Evolutionary conservation across 1,140 invertebrate genomes (phyloP).

Genomic region (Zaprionus inermis): DNA sequence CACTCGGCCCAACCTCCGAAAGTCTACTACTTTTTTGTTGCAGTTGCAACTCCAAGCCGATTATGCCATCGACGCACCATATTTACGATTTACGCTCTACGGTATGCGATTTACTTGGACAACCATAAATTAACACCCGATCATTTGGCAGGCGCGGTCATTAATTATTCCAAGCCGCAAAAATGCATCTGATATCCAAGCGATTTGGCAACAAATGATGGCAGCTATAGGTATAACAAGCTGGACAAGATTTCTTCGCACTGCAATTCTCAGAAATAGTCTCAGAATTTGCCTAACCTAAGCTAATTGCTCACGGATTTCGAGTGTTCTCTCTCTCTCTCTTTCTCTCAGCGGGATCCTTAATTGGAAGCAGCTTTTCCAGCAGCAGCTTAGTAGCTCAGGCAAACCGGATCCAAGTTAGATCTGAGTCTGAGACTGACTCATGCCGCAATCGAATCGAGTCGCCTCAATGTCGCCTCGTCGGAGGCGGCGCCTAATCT

Average conservation of each 20-base stretch:
- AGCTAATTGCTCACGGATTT: conserved; percentile 35
- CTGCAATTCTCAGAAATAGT: conserved; percentile 42
- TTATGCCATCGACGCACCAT: conserved; percentile 37
- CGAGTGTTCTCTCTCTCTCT: conserved; percentile 25
- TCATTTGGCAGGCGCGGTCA: conserved; percentile 40
- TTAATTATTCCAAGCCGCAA: conserved; percentile 43
- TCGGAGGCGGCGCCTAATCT: conserved; percentile 51
- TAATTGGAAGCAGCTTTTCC: conserved; percentile 39
- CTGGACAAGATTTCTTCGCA: conserved; percentile 4
- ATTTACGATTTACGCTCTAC: conserved; percentile 35
- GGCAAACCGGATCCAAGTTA: conserved; percentile 42
- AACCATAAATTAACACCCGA: conserved; percentile 52
- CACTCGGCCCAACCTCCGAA: conserved; percentile 32
- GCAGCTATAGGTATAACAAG: conserved; percentile 2
- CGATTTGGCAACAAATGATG: conserved; percentile 23
- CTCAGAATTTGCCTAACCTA: conserved; percentile 34
- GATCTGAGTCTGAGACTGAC: conserved; percentile 19
- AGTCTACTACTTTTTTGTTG: conserved; percentile 17
- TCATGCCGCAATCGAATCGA: conserved; percentile 29
- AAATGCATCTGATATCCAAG: conserved; percentile 2
- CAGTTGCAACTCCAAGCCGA: conserved; percentile 19
- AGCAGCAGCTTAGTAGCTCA: neutral
- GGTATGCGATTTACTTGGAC: conserved; percentile 40
- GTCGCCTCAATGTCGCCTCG: conserved; percentile 39
- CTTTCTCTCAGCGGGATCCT: conserved; percentile 34